Percentiles rank a stretch among this genome's conserved stretches.
phyloP scores from a whole-genome alignment of 1,140 invertebrate genomes.

The Scaptomyza hsui region DNA sequence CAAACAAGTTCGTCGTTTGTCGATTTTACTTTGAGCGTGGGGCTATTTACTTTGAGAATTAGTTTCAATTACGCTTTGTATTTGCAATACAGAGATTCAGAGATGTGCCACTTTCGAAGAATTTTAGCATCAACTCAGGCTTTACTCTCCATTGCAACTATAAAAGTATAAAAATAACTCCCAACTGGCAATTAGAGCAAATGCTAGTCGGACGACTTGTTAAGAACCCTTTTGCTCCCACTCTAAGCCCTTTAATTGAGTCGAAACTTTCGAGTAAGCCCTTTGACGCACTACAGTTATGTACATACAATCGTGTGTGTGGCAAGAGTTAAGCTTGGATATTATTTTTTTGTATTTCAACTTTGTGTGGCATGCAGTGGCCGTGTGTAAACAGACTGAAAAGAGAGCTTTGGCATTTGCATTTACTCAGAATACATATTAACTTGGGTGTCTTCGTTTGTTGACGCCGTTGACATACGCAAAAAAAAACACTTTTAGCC shows the following conservation, averaged over 20 bases:
- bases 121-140: neutral
- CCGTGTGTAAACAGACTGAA: conserved; percentile 1
- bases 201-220: neutral
- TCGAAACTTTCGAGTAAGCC: conserved; percentile 28
- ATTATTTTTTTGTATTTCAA: conserved; percentile 33
- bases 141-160: conserved; percentile 2
- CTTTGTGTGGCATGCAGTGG: neutral
- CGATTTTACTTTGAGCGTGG: conserved; percentile 40
- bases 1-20: conserved; percentile 24
- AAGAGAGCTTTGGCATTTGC: neutral
- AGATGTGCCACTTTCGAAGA: neutral
- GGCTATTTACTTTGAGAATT: conserved; percentile 70
- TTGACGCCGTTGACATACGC: neutral
- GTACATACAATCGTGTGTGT: neutral
- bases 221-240: neutral
- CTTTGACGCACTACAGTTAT: neutral
- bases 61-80: conserved; percentile 68
- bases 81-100: conserved; percentile 33
- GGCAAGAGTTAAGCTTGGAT: conserved; percentile 9
- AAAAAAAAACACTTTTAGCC: conserved; percentile 20
- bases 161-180: conserved; percentile 20
- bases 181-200: conserved; percentile 32
- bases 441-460: neutral
- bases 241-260: conserved; percentile 31
- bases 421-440: neutral